Evolutionary conservation across 2,797 vertebrate genomes (phyloP).

Genomic region (Tachyglossus aculeatus): DNA sequence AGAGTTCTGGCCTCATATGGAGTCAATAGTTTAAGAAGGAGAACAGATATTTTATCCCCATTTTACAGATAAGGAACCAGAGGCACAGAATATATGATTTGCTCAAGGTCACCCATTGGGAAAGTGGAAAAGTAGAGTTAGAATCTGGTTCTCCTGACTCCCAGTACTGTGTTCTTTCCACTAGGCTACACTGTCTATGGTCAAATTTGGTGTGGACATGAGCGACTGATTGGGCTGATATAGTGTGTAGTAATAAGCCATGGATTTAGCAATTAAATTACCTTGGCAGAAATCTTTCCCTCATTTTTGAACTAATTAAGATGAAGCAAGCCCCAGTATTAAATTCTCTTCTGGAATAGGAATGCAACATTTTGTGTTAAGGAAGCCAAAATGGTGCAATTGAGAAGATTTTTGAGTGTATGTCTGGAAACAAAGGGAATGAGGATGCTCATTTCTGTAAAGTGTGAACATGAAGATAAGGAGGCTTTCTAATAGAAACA

Average conservation of each 20-base stretch:
- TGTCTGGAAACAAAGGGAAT: conserved; percentile 21
- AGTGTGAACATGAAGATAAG: background rate
- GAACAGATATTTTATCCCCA: too few species aligned
- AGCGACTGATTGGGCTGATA: too few species aligned
- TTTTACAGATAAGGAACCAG: too few species aligned
- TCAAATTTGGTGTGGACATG: too few species aligned
- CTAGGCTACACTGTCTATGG: too few species aligned
- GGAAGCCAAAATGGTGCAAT: background rate
- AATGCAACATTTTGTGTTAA: background rate
- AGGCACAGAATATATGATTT: too few species aligned
- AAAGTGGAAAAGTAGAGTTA: too few species aligned
- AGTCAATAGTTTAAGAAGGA: too few species aligned
- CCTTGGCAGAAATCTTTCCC: conserved; percentile 29
- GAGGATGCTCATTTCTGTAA: background rate
- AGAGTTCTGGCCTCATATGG: too few species aligned
- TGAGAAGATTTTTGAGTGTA: conserved; percentile 6
- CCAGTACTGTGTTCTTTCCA: too few species aligned
- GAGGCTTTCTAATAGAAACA: background rate
- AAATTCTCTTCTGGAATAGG: conserved; percentile 30
- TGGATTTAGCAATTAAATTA: conserved; percentile 34
- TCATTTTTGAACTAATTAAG: conserved; percentile 39
- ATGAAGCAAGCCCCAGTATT: conserved; percentile 19
- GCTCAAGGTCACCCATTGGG: too few species aligned
- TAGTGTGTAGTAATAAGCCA: conserved; percentile 29
- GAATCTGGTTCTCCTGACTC: too few species aligned